Evolutionary conservation across 2,113 vertebrate species (phyloP), one percentile per base, ranked within the genome.

Genomic region (Zosterops japonicus): DNA sequence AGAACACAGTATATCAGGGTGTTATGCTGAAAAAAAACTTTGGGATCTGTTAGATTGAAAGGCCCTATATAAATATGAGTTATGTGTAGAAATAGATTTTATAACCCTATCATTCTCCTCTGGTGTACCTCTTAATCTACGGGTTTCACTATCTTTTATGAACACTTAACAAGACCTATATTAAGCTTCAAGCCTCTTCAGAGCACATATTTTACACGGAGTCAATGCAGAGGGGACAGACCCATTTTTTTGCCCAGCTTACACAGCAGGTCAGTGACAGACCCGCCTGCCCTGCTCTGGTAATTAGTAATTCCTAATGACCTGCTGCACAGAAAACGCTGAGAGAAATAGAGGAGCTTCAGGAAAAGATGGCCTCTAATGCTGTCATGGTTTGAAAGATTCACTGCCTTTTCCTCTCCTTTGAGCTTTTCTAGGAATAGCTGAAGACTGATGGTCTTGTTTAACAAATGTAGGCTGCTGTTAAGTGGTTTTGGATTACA

Each of bases 1-100:
- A 1, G 68, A 90, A 24, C 79, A 68, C 93, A 70, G 63, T 96
- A 88, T 89, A 92, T 96, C 85, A 94, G 75, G 72, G 71, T 90
- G 78, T 74, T 91, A 35, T 8, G 28, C 44, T 67, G 70, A 41
- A 94, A 85, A 92, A 93, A 83, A 78, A 53, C 68, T 70, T 67
- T 59, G 71, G 79, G 79, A 70, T 93, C 82, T 65, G 60, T 71
- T 82, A 92, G 94, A 64, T 59, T 96, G 96, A 95, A 96, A 97
- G 93, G 83, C 60, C 79, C 90, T 95, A 68, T 90, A 95, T 92
- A 96, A 94, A 94, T 93, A 92, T 93, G 90, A 96, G 64, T 93
- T 93, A 96, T 87, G 93, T 86, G 76, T 55, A 87, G 72, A 92
- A 95, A 81, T 49, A 46, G 92, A 17, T 95, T 93, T 97, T 93